phyloP scores from a whole-genome alignment of 2,797 vertebrate species.

The Onychomys torridus region DNA sequence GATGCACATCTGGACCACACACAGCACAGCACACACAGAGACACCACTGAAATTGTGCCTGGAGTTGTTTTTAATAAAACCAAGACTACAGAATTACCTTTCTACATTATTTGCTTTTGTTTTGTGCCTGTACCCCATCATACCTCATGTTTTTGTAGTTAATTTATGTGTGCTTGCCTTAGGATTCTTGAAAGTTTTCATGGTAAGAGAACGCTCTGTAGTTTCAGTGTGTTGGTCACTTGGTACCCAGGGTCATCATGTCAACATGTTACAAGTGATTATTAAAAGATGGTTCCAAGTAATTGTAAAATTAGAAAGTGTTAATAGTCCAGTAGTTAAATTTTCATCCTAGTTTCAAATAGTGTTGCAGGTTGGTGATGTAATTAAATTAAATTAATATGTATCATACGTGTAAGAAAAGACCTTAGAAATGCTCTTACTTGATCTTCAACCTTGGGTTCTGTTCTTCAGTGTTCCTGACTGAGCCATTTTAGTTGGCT shows the following conservation, averaged over 20 bases:
- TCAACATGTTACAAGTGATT: neutral
- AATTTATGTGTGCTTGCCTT: neutral
- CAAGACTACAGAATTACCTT: neutral
- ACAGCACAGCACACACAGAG: neutral
- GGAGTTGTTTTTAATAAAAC: neutral
- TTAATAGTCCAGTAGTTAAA: neutral
- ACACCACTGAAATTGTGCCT: neutral
- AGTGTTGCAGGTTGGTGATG: conserved; percentile 53
- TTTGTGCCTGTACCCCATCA: neutral
- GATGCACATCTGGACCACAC: neutral
- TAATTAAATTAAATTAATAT: neutral
- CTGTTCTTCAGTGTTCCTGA: neutral
- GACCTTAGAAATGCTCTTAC: conserved; percentile 16
- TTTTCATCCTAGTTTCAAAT: conserved; percentile 46
- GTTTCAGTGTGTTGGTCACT: neutral
- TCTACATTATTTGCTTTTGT: neutral
- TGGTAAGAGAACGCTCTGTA: neutral
- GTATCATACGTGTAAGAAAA: neutral
- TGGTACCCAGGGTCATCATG: neutral
- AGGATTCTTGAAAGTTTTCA: conserved; percentile 30
- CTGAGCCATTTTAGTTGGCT: neutral
- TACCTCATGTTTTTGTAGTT: neutral
- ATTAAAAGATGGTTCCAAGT: conserved; percentile 19
- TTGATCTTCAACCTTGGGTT: neutral
- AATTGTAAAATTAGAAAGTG: conserved; percentile 44